Percentiles rank a stretch among this genome's conserved stretches.
phyloP scores from a whole-genome alignment of 2,113 vertebrate genomes.

The Tyto alba region DNA sequence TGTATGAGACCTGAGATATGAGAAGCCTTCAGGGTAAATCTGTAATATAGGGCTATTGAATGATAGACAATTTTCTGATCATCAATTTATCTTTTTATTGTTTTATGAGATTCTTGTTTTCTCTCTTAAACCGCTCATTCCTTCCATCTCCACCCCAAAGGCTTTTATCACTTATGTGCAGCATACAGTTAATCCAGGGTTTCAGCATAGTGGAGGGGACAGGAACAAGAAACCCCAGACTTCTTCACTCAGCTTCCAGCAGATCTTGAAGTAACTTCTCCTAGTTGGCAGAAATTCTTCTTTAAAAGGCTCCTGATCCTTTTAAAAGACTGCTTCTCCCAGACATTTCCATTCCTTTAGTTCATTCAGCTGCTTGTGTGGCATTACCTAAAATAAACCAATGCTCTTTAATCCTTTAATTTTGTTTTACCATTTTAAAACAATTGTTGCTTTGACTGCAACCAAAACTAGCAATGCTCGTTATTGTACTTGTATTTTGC shows the following conservation, averaged over 20 bases:
- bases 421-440: not conserved
- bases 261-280: not conserved
- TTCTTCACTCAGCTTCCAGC: not conserved
- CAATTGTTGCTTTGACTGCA: not conserved
- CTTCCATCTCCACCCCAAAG: not conserved
- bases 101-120: not conserved
- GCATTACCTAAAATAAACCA: not conserved
- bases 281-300: not conserved
- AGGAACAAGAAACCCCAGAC: not conserved
- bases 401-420: not conserved
- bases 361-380: not conserved
- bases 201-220: not conserved
- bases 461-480: not conserved
- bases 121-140: not conserved
- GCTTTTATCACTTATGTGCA: not conserved
- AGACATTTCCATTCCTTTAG: not conserved
- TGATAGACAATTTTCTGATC: not conserved
- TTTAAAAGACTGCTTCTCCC: not conserved
- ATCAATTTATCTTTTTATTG: not conserved
- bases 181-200: not conserved
- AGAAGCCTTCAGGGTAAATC: not conserved
- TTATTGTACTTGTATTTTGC: not conserved
- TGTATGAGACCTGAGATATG: not conserved
- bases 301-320: not conserved
- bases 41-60: not conserved